phyloP scores from a whole-genome alignment of 2,113 vertebrate species.

The Mus spicilegus region DNA sequence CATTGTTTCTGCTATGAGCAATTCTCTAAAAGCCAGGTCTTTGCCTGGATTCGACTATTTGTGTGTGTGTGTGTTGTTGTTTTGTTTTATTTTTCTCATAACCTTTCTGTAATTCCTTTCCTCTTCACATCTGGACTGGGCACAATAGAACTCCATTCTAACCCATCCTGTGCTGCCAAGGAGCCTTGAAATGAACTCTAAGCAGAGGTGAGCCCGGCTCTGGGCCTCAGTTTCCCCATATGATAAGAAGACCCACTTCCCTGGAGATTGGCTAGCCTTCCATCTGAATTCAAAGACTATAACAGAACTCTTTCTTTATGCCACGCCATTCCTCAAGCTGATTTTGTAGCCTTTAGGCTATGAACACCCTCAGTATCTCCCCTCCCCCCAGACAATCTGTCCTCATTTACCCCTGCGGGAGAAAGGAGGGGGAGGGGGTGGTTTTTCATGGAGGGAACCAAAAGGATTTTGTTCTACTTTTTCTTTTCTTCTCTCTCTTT shows the following conservation, averaged over 20 bases:
- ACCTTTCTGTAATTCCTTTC: constrained; percentile 7
- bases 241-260: neutral
- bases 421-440: neutral
- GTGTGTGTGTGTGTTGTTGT: neutral
- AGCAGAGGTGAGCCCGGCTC: neutral
- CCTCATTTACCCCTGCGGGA: neutral
- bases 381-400: neutral
- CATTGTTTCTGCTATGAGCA: constrained; percentile 70
- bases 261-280: neutral
- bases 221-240: constrained; percentile 48
- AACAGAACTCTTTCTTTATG: neutral
- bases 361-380: constrained; percentile 9
- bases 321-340: neutral
- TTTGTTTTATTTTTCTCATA: neutral
- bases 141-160: neutral
- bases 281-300: neutral
- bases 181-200: neutral
- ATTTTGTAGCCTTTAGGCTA: neutral
- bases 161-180: neutral
- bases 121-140: constrained; percentile 14
- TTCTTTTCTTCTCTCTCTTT: neutral
- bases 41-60: neutral
- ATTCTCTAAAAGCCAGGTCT: constrained; percentile 63
- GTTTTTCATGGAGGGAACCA: neutral
- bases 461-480: neutral